Conservation (phyloP, 2,888 invertebrate species). For the Lycaena phlaeas region DNA sequence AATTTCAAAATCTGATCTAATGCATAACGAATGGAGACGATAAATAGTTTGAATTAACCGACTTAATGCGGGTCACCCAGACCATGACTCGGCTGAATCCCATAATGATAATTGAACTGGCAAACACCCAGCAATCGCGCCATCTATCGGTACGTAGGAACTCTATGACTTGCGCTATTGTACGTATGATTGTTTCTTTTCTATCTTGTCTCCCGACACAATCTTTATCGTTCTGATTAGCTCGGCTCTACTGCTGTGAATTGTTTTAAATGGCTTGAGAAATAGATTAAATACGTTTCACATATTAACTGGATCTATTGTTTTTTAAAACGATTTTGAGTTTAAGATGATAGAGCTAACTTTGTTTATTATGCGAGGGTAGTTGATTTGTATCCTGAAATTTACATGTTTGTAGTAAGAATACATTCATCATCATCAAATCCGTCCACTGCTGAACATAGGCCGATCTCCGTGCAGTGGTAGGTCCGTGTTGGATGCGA, state of each 20-base stretch:
- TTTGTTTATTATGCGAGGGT: too few species aligned
- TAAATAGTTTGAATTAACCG: constrained; percentile 73
- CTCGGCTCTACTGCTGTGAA: constrained; percentile 63
- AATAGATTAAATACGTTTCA: constrained; percentile 31
- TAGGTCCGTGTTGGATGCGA: too few species aligned
- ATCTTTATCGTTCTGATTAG: constrained; percentile 71
- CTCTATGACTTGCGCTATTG: constrained; percentile 69
- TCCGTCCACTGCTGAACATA: too few species aligned
- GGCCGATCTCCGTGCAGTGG: too few species aligned
- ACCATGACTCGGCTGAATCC: constrained; percentile 59
- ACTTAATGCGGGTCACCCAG: constrained; percentile 73
- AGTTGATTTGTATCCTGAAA: too few species aligned
- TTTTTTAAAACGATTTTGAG: too few species aligned
- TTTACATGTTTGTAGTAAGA: too few species aligned
- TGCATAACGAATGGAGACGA: constrained; percentile 70
- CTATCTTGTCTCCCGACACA: constrained; percentile 66
- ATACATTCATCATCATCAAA: too few species aligned
- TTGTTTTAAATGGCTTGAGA: constrained; percentile 53
- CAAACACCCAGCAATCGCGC: constrained; percentile 68
- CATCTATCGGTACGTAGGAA: constrained; percentile 57
- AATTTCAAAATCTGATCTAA: constrained; percentile 69
- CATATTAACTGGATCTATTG: too few species aligned
- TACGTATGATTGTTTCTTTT: constrained; percentile 61
- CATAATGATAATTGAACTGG: constrained; percentile 73
- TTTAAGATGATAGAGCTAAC: too few species aligned